These are phyloP conservation scores for Struthio camelus DNA, from an alignment of 2,113 vertebrate species.

Conservation along the genomic window DNA sequence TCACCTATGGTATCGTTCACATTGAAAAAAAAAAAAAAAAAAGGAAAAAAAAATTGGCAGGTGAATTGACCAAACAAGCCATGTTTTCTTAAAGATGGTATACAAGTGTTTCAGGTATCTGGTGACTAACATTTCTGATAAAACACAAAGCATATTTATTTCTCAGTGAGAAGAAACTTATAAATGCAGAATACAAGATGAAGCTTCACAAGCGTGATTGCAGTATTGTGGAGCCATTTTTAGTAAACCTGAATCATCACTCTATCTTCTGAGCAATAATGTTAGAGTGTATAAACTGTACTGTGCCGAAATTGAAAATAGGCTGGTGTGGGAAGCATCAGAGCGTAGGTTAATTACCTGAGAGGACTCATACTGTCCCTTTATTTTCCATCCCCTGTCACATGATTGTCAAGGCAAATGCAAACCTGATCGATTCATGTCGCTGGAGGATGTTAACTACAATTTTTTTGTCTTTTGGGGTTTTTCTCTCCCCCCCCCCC, in stretches of 20 bases:
- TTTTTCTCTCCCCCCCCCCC: not conserved
- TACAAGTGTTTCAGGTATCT: slow-evolving; percentile 45
- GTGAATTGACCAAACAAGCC: slow-evolving; percentile 12
- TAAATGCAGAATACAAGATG: slow-evolving; percentile 34
- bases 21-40: not conserved
- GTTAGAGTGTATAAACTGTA: slow-evolving; percentile 61
- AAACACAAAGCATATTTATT: slow-evolving; percentile 36
- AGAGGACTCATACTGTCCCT: not conserved
- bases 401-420: not conserved
- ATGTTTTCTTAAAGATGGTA: slow-evolving; percentile 32
- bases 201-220: slow-evolving; percentile 43
- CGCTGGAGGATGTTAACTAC: not conserved
- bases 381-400: not conserved
- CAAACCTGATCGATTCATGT: not conserved
- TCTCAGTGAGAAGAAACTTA: slow-evolving; percentile 65
- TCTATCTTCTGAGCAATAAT: slow-evolving; percentile 71
- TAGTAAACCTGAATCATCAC: slow-evolving; percentile 62
- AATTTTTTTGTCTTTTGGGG: not conserved
- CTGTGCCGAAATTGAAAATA: slow-evolving; percentile 59
- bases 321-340: slow-evolving; percentile 38
- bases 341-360: slow-evolving; percentile 20
- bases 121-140: slow-evolving; percentile 47
- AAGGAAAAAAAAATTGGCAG: not conserved
- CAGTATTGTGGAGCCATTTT: slow-evolving; percentile 64
- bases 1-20: not conserved